Conservation (phyloP, 2,113 vertebrate genomes). For the Leptodactylus fuscus region DNA sequence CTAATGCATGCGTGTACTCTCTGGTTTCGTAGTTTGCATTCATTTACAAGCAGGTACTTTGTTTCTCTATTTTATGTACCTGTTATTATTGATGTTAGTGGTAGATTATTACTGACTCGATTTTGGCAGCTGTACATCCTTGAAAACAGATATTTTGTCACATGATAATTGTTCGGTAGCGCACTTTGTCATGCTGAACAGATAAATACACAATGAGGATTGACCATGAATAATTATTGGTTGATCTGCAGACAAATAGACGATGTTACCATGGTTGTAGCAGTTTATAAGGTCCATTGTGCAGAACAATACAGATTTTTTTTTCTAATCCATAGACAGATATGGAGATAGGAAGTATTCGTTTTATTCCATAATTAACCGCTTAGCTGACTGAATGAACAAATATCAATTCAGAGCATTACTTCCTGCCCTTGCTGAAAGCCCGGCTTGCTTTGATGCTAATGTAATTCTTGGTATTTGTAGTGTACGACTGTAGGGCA, state of each 20-base stretch:
- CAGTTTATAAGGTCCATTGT: background rate
- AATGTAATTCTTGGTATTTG: background rate
- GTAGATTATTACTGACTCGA: background rate
- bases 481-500: background rate
- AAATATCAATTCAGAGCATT: constrained; percentile 2
- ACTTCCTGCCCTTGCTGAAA: background rate
- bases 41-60: background rate
- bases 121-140: background rate
- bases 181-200: constrained; percentile 13
- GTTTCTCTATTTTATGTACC: background rate
- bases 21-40: background rate
- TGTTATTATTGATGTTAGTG: background rate
- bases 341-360: background rate
- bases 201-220: constrained; percentile 34
- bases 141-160: constrained; percentile 8
- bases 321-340: background rate
- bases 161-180: constrained; percentile 31
- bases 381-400: background rate
- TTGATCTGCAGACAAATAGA: constrained; percentile 1
- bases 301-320: background rate
- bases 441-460: background rate
- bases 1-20: background rate
- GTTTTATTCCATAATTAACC: background rate
- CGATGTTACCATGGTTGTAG: constrained; percentile 31
- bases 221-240: constrained; percentile 38